These are phyloP conservation scores for Epizoanthus stellaris DNA, from an alignment of 92 coral and sea anemone genomes.

Conservation along the genomic window DNA sequence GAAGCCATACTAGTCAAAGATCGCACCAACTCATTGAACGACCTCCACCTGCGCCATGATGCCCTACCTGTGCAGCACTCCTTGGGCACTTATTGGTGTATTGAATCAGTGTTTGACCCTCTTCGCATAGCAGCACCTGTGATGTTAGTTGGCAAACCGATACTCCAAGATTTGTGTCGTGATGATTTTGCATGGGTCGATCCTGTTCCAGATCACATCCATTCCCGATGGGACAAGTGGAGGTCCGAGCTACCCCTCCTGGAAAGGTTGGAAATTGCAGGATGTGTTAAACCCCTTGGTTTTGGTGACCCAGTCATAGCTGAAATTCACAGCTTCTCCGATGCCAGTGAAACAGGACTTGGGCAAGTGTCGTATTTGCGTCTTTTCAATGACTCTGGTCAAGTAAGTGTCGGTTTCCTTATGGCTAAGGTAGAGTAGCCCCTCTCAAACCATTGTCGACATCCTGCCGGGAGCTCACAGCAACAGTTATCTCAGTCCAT, in stretches of 20 bases:
- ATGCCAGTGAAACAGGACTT: conserved; percentile 57
- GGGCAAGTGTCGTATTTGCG: conserved; percentile 57
- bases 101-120: conserved; percentile 67
- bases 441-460: conserved; percentile 63
- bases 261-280: conserved; percentile 47
- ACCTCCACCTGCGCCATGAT: conserved; percentile 64
- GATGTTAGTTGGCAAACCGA: conserved; percentile 51
- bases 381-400: conserved; percentile 31
- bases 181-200: conserved; percentile 35
- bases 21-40: conserved; percentile 60
- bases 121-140: conserved; percentile 51
- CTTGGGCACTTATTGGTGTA: conserved; percentile 66
- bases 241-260: background rate
- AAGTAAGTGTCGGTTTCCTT: conserved; percentile 56
- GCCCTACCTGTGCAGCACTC: conserved; percentile 60
- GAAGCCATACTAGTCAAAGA: conserved; percentile 56
- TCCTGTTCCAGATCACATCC: too few relatives aligned
- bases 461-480: conserved; percentile 62
- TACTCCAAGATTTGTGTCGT: conserved; percentile 53
- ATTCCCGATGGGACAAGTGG: too few relatives aligned
- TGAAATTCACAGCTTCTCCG: conserved; percentile 66
- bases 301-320: conserved; percentile 55
- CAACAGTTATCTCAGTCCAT: conserved; percentile 56
- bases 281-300: conserved; percentile 72
- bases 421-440: conserved; percentile 66